Percentiles rank a stretch among this genome's conserved stretches.
phyloP scores from a whole-genome alignment of 1,140 invertebrate genomes.

The Pseudomyrmex gracilis region DNA sequence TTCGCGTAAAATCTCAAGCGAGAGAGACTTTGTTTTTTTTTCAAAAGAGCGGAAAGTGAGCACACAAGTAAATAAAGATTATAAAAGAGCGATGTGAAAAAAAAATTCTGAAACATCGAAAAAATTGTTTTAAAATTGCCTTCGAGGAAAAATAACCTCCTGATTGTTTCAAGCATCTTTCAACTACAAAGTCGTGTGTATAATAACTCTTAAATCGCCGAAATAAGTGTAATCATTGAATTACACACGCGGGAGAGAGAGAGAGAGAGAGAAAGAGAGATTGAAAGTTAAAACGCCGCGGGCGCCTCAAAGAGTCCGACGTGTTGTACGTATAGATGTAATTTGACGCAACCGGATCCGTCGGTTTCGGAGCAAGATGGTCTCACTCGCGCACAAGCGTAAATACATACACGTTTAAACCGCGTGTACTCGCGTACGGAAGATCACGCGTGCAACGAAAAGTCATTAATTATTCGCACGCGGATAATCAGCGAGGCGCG shows the following conservation, averaged over 20 bases:
- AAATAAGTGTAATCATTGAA: conserved; percentile 26
- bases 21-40: neutral
- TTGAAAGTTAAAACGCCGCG: neutral
- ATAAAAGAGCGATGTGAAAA: too few species aligned
- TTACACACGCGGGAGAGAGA: neutral
- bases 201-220: neutral
- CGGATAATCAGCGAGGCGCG: conserved; percentile 3
- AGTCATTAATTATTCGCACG: conserved; percentile 34
- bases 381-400: neutral
- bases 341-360: conserved; percentile 13
- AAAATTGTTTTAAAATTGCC: too few species aligned
- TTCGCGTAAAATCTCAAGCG: neutral
- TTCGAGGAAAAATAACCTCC: neutral
- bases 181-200: too few species aligned
- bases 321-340: conserved; percentile 1
- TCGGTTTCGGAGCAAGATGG: conserved; percentile 24
- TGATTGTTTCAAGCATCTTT: neutral
- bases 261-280: neutral
- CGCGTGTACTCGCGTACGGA: neutral
- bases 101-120: too few species aligned
- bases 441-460: neutral
- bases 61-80: neutral
- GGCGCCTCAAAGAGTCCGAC: neutral
- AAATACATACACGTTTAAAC: neutral
- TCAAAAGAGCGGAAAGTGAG: neutral